Base-by-base conservation (phyloP, 2,797 vertebrate species). In the Craterocephalus amniculus region DNA sequence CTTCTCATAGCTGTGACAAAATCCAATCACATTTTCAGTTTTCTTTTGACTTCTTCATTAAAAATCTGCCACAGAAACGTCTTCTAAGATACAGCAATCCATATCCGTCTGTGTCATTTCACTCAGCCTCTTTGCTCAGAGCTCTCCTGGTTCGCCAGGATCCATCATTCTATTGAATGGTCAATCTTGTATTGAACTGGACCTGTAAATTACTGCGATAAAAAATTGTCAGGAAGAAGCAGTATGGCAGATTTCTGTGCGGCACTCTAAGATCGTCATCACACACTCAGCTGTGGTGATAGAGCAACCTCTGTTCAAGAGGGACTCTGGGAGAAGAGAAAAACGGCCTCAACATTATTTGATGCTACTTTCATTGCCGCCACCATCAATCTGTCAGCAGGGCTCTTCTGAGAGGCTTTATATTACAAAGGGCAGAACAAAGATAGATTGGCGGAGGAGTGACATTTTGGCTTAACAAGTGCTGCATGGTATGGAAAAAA, bases 141-240 rank as follows among this genome's bases (percentile, higher is more conserved):
- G 55, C 59, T 68, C 26, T 77, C 18, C 16, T 32, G 45, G 26
- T 71, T 68, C 36, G 13, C 34, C 38, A 12, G 45, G 27, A 66
- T 59, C 51, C n/a, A 49, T 60, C 58, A n/a, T 34, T 68, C 31
- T 31, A 69, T 57, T 74, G 74, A 90, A 55, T 57, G 43, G 22
- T 79, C 65, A 2, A 1, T 74, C 57, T 72, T 36, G 43, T 68
- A 67, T 76, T 72, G 65, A 87, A 80, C 73, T 60, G 49, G 60
- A 67, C 59, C 6, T 29, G 31, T 24, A 29, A 73, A 63, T 55
- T 82, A 67, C 74, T 58, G 63, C 49, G 20, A 4, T 58, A 40
- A 62, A 55, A 81, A 78, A 76, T 57, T 20, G 36, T 32, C 63
- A 38, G 36, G 49, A 52, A 66, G 51, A 72, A 56, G 26, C 49